Base-by-base conservation (phyloP, 2,113 vertebrate genomes). In the Psettodes erumei region DNA sequence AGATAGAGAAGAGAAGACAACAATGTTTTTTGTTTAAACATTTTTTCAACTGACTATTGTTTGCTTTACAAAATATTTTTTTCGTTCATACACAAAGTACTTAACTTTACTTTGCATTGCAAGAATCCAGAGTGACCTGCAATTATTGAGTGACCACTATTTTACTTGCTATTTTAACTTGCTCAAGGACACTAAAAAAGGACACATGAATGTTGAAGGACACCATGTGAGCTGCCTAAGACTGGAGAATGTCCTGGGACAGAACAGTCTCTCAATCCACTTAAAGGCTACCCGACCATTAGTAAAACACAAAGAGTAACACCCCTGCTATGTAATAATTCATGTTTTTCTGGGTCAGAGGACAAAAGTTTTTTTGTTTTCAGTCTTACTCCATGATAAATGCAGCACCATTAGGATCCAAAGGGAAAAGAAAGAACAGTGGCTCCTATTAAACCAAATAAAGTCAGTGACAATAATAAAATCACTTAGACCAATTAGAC, bases 401-500 rank as follows among this genome's bases (percentile, higher is more conserved):
- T 76, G 25, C 13, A 30, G 30, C 40, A 63, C 25, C 38, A 77
- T 75, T 66, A 51, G 3, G 21, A 48, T 53, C 25, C 38, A 30
- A 65, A 35, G 19, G 6, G 66, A 16, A 6, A 66, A 27, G 12
- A 71, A 45, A 30, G 51, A 47, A 35, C 18, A 58, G 3, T 45
- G 4, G n/a, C 32, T 53, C 40, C 28, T 76, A 60, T 59, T 48
- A 32, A 71, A 27, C 13, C 37, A 64, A 74, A 77, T 32, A 63
- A 51, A 77, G 32, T 50, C 35, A 53, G 32, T 6, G 25, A 43
- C 71, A 65, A 66, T 71, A 60, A 82, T 71, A 62, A 81, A 42
- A 38, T 60, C 68, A 60, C 75, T 47, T 77, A 69, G 79, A 71
- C 54, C 63, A 62, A 83, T 87, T 77, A 80, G 75, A 86, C 66